Evolutionary conservation across 2,888 invertebrate genomes (phyloP).

Genomic region (Hedychridium roseum): DNA sequence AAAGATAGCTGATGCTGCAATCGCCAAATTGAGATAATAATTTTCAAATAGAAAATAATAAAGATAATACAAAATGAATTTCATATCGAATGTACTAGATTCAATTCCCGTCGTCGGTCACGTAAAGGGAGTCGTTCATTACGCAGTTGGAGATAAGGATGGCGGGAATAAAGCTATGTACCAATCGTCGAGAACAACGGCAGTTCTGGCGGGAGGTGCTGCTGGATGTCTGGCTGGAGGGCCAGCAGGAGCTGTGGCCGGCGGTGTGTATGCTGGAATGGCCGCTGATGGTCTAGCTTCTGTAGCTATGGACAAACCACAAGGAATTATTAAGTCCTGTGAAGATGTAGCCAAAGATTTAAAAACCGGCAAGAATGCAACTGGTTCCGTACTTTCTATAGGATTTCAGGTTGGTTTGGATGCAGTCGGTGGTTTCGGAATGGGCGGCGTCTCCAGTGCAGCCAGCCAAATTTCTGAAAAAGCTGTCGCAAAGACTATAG

Average conservation of each 20-base stretch:
- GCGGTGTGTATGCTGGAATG: too few relatives aligned
- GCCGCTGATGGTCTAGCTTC: background rate
- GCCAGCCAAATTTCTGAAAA: too few relatives aligned
- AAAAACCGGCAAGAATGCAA: background rate
- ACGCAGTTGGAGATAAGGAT: background rate
- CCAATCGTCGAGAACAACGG: background rate
- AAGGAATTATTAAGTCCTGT: background rate
- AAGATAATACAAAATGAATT: too few relatives aligned
- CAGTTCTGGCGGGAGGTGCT: background rate
- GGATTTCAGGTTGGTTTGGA: background rate
- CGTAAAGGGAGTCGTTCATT: background rate
- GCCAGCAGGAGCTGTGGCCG: too few relatives aligned
- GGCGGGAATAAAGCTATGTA: background rate
- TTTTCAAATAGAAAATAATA: too few relatives aligned
- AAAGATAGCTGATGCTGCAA: too few relatives aligned
- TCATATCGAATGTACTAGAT: background rate
- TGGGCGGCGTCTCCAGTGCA: too few relatives aligned
- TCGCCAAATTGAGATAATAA: too few relatives aligned
- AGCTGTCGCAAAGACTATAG: too few relatives aligned
- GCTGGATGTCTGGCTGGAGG: background rate
- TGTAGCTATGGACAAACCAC: background rate
- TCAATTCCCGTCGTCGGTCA: background rate
- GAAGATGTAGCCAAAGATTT: background rate
- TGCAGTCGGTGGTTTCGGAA: too few relatives aligned
- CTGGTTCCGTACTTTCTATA: background rate